phyloP scores from a whole-genome alignment of 2,888 invertebrate genomes.

The Drosophila pseudotakahashii region DNA sequence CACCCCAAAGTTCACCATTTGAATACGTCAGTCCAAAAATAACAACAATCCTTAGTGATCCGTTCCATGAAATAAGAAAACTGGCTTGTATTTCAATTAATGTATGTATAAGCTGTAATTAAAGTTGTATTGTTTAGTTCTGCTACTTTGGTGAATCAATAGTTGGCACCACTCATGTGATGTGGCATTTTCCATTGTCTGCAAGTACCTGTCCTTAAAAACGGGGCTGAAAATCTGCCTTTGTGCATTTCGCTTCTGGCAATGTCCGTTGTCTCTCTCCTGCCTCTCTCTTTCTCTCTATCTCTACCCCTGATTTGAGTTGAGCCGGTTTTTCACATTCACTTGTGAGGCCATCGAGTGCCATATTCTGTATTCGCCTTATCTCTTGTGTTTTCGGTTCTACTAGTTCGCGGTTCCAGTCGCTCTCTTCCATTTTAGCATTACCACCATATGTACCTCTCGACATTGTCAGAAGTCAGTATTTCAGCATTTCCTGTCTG shows the following conservation, averaged over 20 bases:
- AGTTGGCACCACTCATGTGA: constrained; percentile 4
- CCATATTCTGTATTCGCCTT: constrained; percentile 9
- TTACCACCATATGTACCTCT: constrained; percentile 15
- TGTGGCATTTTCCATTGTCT: constrained; percentile 8
- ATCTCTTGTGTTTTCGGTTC: constrained; percentile 22
- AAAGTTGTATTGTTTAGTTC: neutral
- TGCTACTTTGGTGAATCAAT: constrained; percentile 4
- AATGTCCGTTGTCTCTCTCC: constrained; percentile 25
- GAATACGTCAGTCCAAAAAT: too few species aligned
- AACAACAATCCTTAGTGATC: too few species aligned
- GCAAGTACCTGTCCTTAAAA: constrained; percentile 25
- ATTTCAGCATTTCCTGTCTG: constrained; percentile 32
- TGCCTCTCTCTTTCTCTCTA: constrained; percentile 1
- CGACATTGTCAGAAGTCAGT: constrained; percentile 12
- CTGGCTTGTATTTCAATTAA: neutral
- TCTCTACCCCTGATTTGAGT: constrained; percentile 18
- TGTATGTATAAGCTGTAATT: neutral
- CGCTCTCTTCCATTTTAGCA: constrained; percentile 11
- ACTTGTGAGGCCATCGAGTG: constrained; percentile 22
- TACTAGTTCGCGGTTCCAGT: neutral
- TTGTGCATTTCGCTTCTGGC: constrained; percentile 28
- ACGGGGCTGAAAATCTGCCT: constrained; percentile 24
- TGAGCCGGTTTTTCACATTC: constrained; percentile 34
- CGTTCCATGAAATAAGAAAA: too few species aligned
- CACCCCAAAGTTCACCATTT: too few species aligned